phyloP scores from a whole-genome alignment of 23 tunicate species.

The Ascidia mentula region DNA sequence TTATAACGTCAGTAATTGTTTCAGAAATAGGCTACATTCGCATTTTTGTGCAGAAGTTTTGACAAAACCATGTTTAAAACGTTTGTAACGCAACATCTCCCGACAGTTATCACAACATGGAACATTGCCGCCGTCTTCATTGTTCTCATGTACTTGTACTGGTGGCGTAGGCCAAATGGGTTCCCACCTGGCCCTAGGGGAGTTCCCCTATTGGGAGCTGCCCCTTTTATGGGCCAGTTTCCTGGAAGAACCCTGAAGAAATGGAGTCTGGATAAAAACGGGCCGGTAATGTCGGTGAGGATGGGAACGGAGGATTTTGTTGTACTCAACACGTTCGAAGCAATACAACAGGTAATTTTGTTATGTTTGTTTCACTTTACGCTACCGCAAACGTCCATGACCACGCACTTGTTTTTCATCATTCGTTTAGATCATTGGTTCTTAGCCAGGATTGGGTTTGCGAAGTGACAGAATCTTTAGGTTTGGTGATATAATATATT shows the following conservation, averaged over 20 bases:
- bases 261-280: constrained; percentile 25
- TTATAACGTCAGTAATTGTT: too few species aligned
- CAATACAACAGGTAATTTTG: neutral
- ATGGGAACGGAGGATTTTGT: constrained; percentile 1
- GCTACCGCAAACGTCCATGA: too few species aligned
- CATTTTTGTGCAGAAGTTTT: neutral
- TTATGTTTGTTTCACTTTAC: neutral
- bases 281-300: constrained; percentile 12
- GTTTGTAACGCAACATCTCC: neutral
- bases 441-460: too few species aligned
- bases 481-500: too few species aligned
- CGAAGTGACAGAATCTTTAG: too few species aligned
- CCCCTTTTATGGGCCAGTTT: neutral
- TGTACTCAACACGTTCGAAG: neutral
- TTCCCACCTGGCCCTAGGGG: constrained; percentile 28
- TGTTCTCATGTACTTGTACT: neutral
- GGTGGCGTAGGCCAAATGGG: neutral
- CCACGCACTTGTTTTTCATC: too few species aligned
- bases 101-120: neutral
- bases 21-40: too few species aligned
- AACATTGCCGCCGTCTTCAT: neutral
- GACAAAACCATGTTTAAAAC: neutral
- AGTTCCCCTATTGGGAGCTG: neutral
- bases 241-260: neutral
- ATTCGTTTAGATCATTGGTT: too few species aligned